Evolutionary conservation across 2,797 vertebrate genomes (phyloP), one percentile per base, ranked within the genome.

Genomic region (Spondyliosoma cantharus): DNA sequence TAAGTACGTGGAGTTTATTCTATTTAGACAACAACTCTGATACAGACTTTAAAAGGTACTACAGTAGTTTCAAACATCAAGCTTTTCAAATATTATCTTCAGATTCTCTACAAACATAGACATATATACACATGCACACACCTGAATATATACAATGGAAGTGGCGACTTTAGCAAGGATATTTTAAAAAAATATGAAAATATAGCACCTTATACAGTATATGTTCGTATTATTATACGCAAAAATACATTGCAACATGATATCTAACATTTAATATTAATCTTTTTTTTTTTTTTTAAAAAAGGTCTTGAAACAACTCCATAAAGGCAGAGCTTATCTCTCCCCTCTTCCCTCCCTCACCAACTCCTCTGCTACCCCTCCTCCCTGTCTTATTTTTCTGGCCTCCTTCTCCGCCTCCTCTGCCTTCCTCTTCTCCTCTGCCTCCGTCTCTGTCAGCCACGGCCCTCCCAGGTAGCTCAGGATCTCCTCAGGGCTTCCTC

Each of bases 401-500:
- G 91, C 93, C 80, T 96, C 94, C 80, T 85, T 93, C 82, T 93
- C 89, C 0, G 93, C 93, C 83, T 90, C 89, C 7, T 89, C 85
- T 3, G 57, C 91, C 32, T 77, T 91, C 52, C 65, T 91, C 77
- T 69, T 84, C 84, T 93, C 90, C 83, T 91, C 86, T 0, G 56
- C 60, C 53, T 89, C 93, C 0, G 93, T 94, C 92, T 92, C 89
- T 77, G 78, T 88, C 69, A 94, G 89, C 96, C 96, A 97, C 3
- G 96, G 90, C 0, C 78, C 93, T 14, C 96, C 95, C 83, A 96
- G 90, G 89, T 96, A 96, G 78, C 90, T 93, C 81, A 97, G 83
- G 83, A 97, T 93, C 84, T 95, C 96, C 15, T 96, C 93, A 0
- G 97, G 94, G 15, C 88, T 95, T 15, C 96, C 95, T 17, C 97